A percentile compares a stretch with the other conserved stretches of the same genome.
Evolutionary conservation across 2,797 vertebrate species (phyloP).

Genomic region (Hoplostethus atlanticus): DNA sequence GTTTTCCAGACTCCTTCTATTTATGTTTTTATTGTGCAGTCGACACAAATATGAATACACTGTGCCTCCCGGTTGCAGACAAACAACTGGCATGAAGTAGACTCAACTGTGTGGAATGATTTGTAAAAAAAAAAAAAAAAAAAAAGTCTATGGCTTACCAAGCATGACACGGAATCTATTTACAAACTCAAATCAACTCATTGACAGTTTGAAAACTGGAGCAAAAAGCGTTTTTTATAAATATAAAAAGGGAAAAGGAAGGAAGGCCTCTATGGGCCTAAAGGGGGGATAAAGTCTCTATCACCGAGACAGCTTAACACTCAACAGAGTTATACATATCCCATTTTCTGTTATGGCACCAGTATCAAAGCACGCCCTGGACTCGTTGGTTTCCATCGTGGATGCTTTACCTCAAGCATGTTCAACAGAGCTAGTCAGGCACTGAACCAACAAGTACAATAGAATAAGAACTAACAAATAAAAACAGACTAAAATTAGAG

Average conservation of each 20-base stretch:
- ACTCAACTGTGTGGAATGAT: slow-evolving; percentile 80
- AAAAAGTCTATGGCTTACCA: slow-evolving; percentile 85
- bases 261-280: slow-evolving; percentile 73
- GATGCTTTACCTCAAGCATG: slow-evolving; percentile 79
- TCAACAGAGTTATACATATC: slow-evolving; percentile 84
- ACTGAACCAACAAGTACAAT: slow-evolving; percentile 80
- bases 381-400: slow-evolving; percentile 77
- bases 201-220: slow-evolving; percentile 75
- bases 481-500: slow-evolving; percentile 77
- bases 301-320: slow-evolving; percentile 86
- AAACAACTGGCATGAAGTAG: slow-evolving; percentile 70
- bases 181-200: slow-evolving; percentile 79
- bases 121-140: slow-evolving; percentile 55
- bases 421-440: slow-evolving; percentile 82
- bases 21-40: slow-evolving; percentile 85
- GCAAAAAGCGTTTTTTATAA: slow-evolving; percentile 82
- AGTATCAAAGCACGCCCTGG: slow-evolving; percentile 79
- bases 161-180: slow-evolving; percentile 78
- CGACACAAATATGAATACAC: slow-evolving; percentile 78
- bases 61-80: slow-evolving; percentile 62
- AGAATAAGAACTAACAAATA: slow-evolving; percentile 72
- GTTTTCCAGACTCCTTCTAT: slow-evolving; percentile 63
- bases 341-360: slow-evolving; percentile 83
- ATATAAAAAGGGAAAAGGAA: slow-evolving; percentile 79
- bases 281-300: slow-evolving; percentile 83